phyloP scores from a whole-genome alignment of 2,888 invertebrate genomes.

The Aradus depressus region DNA sequence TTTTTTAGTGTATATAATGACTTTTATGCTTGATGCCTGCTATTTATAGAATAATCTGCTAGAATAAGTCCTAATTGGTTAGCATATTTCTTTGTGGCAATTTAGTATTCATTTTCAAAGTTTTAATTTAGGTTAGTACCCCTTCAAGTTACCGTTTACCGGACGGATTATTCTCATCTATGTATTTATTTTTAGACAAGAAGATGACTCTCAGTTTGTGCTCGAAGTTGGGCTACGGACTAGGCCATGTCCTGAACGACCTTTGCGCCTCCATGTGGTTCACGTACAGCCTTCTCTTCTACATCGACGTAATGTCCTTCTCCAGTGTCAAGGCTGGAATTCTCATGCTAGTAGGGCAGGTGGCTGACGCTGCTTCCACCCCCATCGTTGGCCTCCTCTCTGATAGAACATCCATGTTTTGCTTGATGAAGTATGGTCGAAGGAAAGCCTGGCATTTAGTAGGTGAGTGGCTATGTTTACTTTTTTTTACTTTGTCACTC shows the following conservation, averaged over 20 bases:
- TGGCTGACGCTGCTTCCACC: constrained; percentile 50
- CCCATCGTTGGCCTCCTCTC: constrained; percentile 79
- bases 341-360: constrained; percentile 60
- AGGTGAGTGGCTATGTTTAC: constrained; percentile 28
- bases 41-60: no score
- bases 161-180: no score
- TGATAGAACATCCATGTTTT: constrained; percentile 40
- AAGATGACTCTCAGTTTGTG: constrained; percentile 24
- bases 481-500: no score
- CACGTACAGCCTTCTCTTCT: constrained; percentile 76
- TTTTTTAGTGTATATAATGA: no score
- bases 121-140: no score
- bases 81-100: no score
- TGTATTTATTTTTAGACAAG: constrained; percentile 18
- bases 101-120: no score
- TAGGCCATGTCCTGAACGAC: constrained; percentile 86
- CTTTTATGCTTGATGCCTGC: no score
- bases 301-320: constrained; percentile 48
- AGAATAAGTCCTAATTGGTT: no score
- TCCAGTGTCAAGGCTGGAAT: constrained; percentile 41
- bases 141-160: no score
- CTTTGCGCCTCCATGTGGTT: constrained; percentile 92
- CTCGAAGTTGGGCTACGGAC: constrained; percentile 47
- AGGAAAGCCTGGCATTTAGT: constrained; percentile 31
- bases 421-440: constrained; percentile 24